These are phyloP conservation scores for Ginglymostoma cirratum DNA, from an alignment of 2,113 vertebrate species.

Conservation along the genomic window DNA sequence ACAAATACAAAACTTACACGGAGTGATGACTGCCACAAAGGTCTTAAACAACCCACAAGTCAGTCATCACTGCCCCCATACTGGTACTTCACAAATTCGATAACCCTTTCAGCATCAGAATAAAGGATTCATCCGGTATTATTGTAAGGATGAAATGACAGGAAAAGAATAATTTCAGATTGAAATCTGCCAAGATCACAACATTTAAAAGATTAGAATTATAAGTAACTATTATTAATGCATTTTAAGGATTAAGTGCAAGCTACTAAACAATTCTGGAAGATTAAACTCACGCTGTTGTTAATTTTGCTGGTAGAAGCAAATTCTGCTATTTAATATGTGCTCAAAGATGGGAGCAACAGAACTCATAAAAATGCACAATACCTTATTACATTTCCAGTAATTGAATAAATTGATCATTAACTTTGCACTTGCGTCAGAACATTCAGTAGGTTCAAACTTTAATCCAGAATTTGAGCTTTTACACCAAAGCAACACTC, in stretches of 20 bases:
- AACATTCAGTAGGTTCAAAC: not conserved
- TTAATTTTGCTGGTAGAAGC: not conserved
- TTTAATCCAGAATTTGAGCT: not conserved
- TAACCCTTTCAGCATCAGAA: not conserved
- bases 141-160: not conserved
- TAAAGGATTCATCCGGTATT: not conserved
- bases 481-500: not conserved
- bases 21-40: not conserved
- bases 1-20: slow-evolving; percentile 1
- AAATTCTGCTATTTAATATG: not conserved
- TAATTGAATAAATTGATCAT: not conserved
- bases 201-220: not conserved
- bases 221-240: not conserved
- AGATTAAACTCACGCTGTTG: not conserved
- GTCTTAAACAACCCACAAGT: not conserved
- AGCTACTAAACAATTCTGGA: not conserved
- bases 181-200: not conserved
- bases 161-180: not conserved
- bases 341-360: not conserved
- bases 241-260: not conserved
- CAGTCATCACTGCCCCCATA: not conserved
- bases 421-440: not conserved
- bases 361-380: not conserved
- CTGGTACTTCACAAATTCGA: not conserved
- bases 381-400: not conserved